A percentile compares a stretch with the other conserved stretches of the same genome.
These are phyloP conservation scores for Colletes latitarsis DNA, from an alignment of 1,140 invertebrate genomes.

Conservation along the genomic window DNA sequence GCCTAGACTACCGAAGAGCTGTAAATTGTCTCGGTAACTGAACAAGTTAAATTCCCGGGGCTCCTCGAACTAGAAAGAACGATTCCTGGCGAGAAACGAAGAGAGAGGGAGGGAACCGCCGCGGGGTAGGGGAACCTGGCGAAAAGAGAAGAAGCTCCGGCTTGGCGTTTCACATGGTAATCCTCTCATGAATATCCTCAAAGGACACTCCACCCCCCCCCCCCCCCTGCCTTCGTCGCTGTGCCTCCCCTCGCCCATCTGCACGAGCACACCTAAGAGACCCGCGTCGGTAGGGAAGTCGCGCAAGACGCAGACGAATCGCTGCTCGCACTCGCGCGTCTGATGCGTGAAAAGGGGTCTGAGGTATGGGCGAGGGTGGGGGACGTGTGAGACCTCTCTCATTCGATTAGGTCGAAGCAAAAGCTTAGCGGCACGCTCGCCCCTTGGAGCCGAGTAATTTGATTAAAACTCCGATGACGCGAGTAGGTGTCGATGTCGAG, in stretches of 20 bases:
- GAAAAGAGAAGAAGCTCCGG: conserved; percentile 61
- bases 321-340: conserved; percentile 51
- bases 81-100: conserved; percentile 27
- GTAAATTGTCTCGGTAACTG: conserved; percentile 65
- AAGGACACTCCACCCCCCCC: conserved; percentile 45
- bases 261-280: conserved; percentile 18
- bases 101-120: background rate
- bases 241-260: background rate
- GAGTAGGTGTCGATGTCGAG: conserved; percentile 58
- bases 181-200: conserved; percentile 70
- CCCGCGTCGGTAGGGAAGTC: conserved; percentile 11
- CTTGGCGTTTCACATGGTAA: conserved; percentile 70
- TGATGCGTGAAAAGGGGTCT: conserved; percentile 21
- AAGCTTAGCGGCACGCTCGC: conserved; percentile 61
- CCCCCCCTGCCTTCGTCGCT: background rate
- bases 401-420: conserved; percentile 64
- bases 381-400: conserved; percentile 50
- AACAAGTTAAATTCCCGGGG: conserved; percentile 56
- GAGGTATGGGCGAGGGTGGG: background rate
- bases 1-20: conserved; percentile 22
- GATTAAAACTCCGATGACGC: conserved; percentile 65
- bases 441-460: conserved; percentile 56
- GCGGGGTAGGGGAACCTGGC: conserved; percentile 17
- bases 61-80: conserved; percentile 44
- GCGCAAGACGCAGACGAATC: conserved; percentile 45